phyloP scores from a whole-genome alignment of 2,797 vertebrate species.

The Sebastes minor region DNA sequence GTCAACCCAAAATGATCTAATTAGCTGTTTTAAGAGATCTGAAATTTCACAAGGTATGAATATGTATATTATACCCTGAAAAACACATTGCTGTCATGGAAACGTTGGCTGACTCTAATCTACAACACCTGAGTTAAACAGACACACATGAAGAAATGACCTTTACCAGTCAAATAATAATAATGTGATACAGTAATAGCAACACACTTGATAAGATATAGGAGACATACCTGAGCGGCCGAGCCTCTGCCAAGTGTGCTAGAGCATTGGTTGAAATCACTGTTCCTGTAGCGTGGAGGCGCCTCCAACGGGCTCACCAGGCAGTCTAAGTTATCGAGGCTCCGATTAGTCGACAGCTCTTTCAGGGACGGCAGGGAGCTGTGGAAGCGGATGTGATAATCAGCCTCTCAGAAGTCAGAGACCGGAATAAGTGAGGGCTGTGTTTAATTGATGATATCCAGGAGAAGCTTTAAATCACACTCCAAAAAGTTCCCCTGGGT shows the following conservation, averaged over 20 bases:
- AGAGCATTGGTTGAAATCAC: slow-evolving; percentile 88
- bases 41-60: background rate
- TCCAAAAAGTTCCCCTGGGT: slow-evolving; percentile 40
- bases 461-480: slow-evolving; percentile 50
- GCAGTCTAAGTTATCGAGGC: slow-evolving; percentile 95
- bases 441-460: slow-evolving; percentile 57
- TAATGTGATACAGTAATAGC: background rate
- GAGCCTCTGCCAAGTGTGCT: slow-evolving; percentile 81
- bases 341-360: slow-evolving; percentile 87
- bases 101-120: background rate
- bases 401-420: slow-evolving; percentile 32
- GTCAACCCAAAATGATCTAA: background rate
- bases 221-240: slow-evolving; percentile 83
- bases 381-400: slow-evolving; percentile 46
- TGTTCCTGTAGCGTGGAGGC: slow-evolving; percentile 88
- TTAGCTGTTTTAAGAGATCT: background rate
- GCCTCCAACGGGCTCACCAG: slow-evolving; percentile 89
- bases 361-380: slow-evolving; percentile 83
- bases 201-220: slow-evolving; percentile 11
- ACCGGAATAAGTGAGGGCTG: slow-evolving; percentile 33
- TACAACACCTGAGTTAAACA: background rate
- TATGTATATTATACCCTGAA: background rate
- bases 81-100: background rate
- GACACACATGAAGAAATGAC: background rate
- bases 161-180: background rate